Percentiles rank a stretch among this genome's conserved stretches.
Evolutionary conservation across 2,797 vertebrate genomes (phyloP).

Genomic region (Triplophysa bombifrons): DNA sequence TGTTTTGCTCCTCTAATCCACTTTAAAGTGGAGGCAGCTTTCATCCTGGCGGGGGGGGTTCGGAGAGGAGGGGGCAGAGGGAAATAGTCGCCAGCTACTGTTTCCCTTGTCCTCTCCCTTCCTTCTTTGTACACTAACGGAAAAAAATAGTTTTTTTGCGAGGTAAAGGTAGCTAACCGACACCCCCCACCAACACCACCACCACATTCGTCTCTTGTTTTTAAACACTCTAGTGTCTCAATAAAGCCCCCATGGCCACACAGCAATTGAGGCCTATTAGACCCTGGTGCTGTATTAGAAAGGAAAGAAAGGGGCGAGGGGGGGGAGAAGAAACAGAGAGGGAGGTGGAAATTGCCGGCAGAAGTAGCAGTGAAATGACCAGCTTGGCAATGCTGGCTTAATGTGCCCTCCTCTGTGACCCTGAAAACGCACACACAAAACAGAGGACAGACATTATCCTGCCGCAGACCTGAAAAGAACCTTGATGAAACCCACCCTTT

Average conservation of each 20-base stretch:
- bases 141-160: slow-evolving; percentile 16
- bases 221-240: slow-evolving; percentile 69
- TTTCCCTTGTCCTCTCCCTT: slow-evolving; percentile 46
- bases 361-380: slow-evolving; percentile 79
- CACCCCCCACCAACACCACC: slow-evolving; percentile 42
- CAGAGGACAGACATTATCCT: slow-evolving; percentile 84
- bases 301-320: slow-evolving; percentile 67
- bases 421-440: slow-evolving; percentile 86
- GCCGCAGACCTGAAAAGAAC: slow-evolving; percentile 85
- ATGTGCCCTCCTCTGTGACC: slow-evolving; percentile 83
- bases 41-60: slow-evolving; percentile 71
- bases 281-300: slow-evolving; percentile 61
- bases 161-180: slow-evolving; percentile 55
- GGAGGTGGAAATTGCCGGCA: slow-evolving; percentile 78
- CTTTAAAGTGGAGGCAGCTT: slow-evolving; percentile 84
- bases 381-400: slow-evolving; percentile 74
- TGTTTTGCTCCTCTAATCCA: slow-evolving; percentile 81
- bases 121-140: slow-evolving; percentile 17
- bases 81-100: slow-evolving; percentile 45
- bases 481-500: slow-evolving; percentile 91
- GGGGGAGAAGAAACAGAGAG: slow-evolving; percentile 45
- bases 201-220: slow-evolving; percentile 45
- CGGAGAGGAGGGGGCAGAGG: slow-evolving; percentile 8
- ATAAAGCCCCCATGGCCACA: slow-evolving; percentile 67
- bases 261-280: slow-evolving; percentile 55